Percentiles rank a stretch among this genome's conserved stretches.
Conservation (phyloP, 2,797 vertebrate genomes). For the Ctenopoma multispine region DNA sequence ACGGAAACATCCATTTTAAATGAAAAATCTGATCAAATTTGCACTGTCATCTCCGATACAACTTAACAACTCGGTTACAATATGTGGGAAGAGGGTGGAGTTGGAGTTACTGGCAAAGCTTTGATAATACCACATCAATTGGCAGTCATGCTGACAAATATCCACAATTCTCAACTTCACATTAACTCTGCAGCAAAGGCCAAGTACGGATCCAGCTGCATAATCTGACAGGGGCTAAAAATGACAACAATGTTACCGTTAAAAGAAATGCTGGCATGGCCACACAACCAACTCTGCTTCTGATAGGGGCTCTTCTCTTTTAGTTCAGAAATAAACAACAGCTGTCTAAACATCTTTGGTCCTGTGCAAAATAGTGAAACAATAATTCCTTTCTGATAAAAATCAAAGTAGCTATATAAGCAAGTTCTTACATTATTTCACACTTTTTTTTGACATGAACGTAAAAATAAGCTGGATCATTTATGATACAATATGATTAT, state of each 20-base stretch:
- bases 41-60: slow-evolving; percentile 2
- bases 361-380: slow-evolving; percentile 22
- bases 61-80: neutral
- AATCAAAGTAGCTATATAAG: slow-evolving; percentile 53
- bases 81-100: slow-evolving; percentile 7
- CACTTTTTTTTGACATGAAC: too few species aligned
- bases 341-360: slow-evolving; percentile 61
- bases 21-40: neutral
- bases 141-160: slow-evolving; percentile 43
- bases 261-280: slow-evolving; percentile 1
- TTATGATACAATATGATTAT: too few species aligned
- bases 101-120: slow-evolving; percentile 38
- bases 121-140: slow-evolving; percentile 65
- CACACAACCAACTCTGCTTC: slow-evolving; percentile 8
- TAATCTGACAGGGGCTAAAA: slow-evolving; percentile 45
- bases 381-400: slow-evolving; percentile 56
- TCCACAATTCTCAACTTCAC: slow-evolving; percentile 20
- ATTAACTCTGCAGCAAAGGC: slow-evolving; percentile 52
- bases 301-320: slow-evolving; percentile 19
- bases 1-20: too few species aligned
- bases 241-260: slow-evolving; percentile 36
- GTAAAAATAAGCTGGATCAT: too few species aligned
- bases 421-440: too few species aligned
- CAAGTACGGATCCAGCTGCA: slow-evolving; percentile 45
- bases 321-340: slow-evolving; percentile 37